A percentile compares a stretch with the other conserved stretches of the same genome.
Conservation (phyloP, 2,888 invertebrate genomes). For the Allacma fusca region DNA sequence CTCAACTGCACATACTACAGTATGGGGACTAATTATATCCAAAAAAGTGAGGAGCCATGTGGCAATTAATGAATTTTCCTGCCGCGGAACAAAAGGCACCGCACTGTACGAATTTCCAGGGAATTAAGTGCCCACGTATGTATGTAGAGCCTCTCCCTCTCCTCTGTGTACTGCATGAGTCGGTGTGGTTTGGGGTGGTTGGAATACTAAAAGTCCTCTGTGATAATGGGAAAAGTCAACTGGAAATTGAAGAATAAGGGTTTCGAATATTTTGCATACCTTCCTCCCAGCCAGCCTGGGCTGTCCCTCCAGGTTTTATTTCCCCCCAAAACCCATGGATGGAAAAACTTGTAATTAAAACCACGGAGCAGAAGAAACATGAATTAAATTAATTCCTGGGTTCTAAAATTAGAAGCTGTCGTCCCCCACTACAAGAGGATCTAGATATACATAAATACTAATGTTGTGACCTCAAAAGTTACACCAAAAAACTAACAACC, state of each 20-base stretch:
- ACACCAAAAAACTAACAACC: not conserved
- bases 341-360: too few species aligned
- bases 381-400: too few species aligned
- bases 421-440: too few species aligned
- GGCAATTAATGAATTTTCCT: constrained; percentile 28
- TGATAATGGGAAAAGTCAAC: not conserved
- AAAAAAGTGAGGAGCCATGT: constrained; percentile 21
- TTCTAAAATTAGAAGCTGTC: too few species aligned
- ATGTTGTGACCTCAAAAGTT: too few species aligned
- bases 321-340: too few species aligned
- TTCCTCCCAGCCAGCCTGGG: too few species aligned
- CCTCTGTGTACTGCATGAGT: too few species aligned
- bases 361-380: too few species aligned
- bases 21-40: not conserved
- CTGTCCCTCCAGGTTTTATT: too few species aligned
- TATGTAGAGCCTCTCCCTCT: too few species aligned
- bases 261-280: not conserved
- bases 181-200: not conserved
- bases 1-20: not conserved
- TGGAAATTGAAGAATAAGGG: not conserved
- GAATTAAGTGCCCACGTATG: not conserved
- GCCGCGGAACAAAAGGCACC: constrained; percentile 9
- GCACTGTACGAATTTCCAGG: not conserved
- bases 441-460: too few species aligned
- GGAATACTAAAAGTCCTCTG: not conserved